Percentiles rank a stretch among this genome's conserved stretches.
Conservation (phyloP, 2,888 invertebrate species). For the Hyposoter didymator region DNA sequence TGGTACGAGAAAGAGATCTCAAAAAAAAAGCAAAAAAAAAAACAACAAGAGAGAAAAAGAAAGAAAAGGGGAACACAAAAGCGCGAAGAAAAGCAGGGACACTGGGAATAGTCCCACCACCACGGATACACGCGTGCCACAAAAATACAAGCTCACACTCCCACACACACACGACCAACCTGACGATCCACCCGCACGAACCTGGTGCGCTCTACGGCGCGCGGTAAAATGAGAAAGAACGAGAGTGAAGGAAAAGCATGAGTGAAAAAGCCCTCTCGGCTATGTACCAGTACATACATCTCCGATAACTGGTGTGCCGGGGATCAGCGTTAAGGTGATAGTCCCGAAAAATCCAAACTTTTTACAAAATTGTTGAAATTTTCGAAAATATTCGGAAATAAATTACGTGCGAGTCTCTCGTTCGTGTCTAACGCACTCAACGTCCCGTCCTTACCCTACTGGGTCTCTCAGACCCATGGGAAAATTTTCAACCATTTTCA, state of each 20-base stretch:
- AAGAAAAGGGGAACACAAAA: constrained; percentile 26
- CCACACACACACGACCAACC: background rate
- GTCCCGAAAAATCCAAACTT: too few relatives aligned
- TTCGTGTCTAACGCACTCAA: too few relatives aligned
- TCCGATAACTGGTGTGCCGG: constrained; percentile 28
- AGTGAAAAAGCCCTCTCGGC: constrained; percentile 51
- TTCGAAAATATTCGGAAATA: background rate
- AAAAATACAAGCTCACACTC: constrained; percentile 15
- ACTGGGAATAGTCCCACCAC: constrained; percentile 43
- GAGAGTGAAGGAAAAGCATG: constrained; percentile 39
- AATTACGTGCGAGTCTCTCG: background rate
- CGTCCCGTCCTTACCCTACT: background rate
- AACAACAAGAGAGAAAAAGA: constrained; percentile 28
- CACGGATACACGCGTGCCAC: constrained; percentile 57
- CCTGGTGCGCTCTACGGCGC: constrained; percentile 8
- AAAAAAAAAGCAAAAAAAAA: constrained; percentile 25
- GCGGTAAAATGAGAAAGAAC: constrained; percentile 57
- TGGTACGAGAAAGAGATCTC: constrained; percentile 37
- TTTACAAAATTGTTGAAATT: too few relatives aligned
- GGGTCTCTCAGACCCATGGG: background rate
- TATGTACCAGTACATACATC: constrained; percentile 30
- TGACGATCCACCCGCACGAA: constrained; percentile 12
- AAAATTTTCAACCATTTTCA: too few relatives aligned
- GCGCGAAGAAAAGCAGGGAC: constrained; percentile 41
- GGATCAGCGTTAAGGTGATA: constrained; percentile 37